Conservation (phyloP, 2,888 invertebrate species). For the Drosophila differens region DNA sequence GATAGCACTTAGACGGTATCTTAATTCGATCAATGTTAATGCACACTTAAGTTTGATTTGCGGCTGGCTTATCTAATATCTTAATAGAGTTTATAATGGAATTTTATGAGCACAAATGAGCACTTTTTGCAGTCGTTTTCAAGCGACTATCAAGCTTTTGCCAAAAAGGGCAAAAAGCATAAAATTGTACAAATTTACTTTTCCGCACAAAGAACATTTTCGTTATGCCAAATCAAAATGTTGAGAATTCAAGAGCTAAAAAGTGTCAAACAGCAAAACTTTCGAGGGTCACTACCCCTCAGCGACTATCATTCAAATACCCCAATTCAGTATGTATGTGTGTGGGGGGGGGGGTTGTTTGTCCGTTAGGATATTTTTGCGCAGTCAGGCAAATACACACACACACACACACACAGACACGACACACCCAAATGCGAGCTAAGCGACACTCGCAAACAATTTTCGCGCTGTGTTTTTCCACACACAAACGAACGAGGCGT, state of each 20-base stretch:
- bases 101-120: constrained; percentile 17
- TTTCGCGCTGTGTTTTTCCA: constrained; percentile 16
- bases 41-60: constrained; percentile 30
- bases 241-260: constrained; percentile 29
- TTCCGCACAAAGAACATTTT: constrained; percentile 37
- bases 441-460: constrained; percentile 1
- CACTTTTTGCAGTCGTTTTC: not conserved
- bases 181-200: constrained; percentile 36
- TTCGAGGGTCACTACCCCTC: constrained; percentile 21
- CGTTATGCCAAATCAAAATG: constrained; percentile 33
- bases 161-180: constrained; percentile 11
- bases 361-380: not conserved
- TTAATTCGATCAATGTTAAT: constrained; percentile 51
- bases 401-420: constrained; percentile 4
- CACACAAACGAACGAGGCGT: constrained; percentile 10
- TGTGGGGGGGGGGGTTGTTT: not conserved
- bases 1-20: constrained; percentile 11
- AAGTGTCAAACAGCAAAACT: constrained; percentile 32
- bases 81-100: constrained; percentile 14
- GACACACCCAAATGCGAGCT: not conserved
- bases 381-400: constrained; percentile 24
- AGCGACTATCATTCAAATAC: constrained; percentile 1
- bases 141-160: constrained; percentile 16
- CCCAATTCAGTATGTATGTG: not conserved
- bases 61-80: constrained; percentile 20